Percentiles rank a stretch among this genome's conserved stretches.
phyloP scores from a whole-genome alignment of 2,113 vertebrate genomes.

The Turnix velox region DNA sequence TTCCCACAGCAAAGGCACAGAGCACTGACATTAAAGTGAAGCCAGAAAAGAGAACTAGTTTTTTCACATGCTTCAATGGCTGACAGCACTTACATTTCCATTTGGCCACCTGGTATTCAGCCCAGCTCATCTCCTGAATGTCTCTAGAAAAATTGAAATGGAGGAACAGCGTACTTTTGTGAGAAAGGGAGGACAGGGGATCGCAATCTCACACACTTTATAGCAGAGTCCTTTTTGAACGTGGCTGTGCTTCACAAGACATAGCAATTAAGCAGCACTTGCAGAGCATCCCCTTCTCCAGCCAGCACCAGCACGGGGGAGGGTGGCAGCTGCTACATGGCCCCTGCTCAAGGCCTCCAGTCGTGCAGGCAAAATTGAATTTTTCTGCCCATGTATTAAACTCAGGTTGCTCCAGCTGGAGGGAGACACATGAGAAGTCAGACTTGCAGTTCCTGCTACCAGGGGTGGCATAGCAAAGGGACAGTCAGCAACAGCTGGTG shows the following conservation, averaged over 20 bases:
- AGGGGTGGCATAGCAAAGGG: background rate
- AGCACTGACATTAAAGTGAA: background rate
- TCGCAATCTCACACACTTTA: background rate
- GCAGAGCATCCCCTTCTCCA: background rate
- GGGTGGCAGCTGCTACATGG: background rate
- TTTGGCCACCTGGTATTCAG: background rate
- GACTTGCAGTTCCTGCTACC: background rate
- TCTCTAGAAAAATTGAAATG: background rate
- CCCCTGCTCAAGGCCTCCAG: background rate
- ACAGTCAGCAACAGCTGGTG: background rate
- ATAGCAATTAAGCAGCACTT: background rate
- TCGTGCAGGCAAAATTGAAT: background rate
- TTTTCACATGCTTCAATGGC: background rate
- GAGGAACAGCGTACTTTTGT: background rate
- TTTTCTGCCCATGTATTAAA: background rate
- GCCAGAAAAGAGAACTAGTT: background rate
- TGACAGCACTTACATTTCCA: background rate
- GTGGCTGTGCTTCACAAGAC: background rate
- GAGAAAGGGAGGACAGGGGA: background rate
- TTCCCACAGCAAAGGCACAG: background rate
- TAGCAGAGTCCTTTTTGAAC: background rate
- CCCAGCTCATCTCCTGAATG: background rate
- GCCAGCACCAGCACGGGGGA: background rate
- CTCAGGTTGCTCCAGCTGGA: background rate
- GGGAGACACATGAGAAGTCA: background rate